Evolutionary conservation across 1,140 invertebrate genomes (phyloP), one percentile per base, ranked within the genome.

Genomic region (Amphibalanus amphitrite): DNA sequence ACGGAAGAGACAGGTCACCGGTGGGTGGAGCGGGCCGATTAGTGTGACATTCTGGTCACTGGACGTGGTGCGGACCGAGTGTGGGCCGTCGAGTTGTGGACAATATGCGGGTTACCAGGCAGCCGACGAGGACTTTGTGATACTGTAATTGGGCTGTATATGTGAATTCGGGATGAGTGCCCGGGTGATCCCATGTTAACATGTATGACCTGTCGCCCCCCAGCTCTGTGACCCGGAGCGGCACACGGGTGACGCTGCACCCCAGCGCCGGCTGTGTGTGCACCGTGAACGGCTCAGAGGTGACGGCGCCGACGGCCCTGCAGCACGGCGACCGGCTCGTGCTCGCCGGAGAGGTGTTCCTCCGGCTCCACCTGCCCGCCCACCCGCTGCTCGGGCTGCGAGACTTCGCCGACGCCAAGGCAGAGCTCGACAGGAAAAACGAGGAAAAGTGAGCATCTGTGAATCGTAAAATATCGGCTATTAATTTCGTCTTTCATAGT

Each of bases 271-370:
- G 84, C 72, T 84, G 83, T 59, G 84, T 85, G 71, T 87, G 85
- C 0, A 88, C 83, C 77, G 81, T 88, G n/a, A 88, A 88, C 80
- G 86, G 86, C 13, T 83, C 86, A 75, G 79, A 86, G 74, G 79
- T 84, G 23, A 77, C 77, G 3, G 73, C 77, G 69, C 71, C 76
- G 20, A 77, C 75, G 70, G 74, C 76, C 29, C 78, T 87, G 0
- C 82, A 82, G 71, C 85, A 88, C 75, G 86, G 85, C 1, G 87
- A 88, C 77, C 81, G 87, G 59, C 78, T 89, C 29, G 84, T 88
- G 3, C 83, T 89, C 29, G 87, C 86, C 28, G 87, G 86, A 15
- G 85, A 86, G 75, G 87, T 88, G 77, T 88, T 86, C 74, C 88
- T 88, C 75, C 82, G 83, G 74, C 80, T 86, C 13, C 81, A 81